Base-by-base conservation (phyloP, 2,888 invertebrate genomes). In the Andrena flavipes region DNA sequence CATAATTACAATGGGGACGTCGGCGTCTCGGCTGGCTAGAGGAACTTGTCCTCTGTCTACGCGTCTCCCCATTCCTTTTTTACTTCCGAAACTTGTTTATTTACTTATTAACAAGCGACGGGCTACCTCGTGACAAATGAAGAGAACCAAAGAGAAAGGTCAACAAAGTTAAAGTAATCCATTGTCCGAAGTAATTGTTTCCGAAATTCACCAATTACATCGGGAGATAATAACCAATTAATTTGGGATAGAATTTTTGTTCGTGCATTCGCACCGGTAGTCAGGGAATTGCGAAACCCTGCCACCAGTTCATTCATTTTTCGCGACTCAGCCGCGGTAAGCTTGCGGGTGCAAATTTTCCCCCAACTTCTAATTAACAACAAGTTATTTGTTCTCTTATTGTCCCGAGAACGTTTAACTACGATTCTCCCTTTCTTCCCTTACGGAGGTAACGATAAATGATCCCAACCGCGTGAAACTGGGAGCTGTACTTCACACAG, bases 341-440 rank as follows among this genome's bases (percentile, higher is more conserved):
- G n/a, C 33, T 48, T 49, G 63, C 76, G 35, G 6, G 42, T 65
- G 65, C 26, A 63, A 33, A 68, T 68, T 63, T 68, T 10, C 30
- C 29, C 26, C 2, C 26, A 29, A 33, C 20, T 49, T 76, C 8
- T 77, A 69, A 79, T 69, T 79, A 79, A 79, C 79, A 79, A 77
- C 77, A 70, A 70, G 63, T 64, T 69, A 54, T 69, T 76, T 68
- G 49, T 69, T 64, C 56, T 59, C 23, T 77, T 63, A 62, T 33
- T 26, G 29, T 42, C 30, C n/a, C 5, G 60, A 49, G 59, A 79
- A 77, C 67, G 26, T 75, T 35, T 29, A 56, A 2, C 35, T 10
- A 13, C 49, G 16, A 64, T 49, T 29, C 33, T 10, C 10, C 6
- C 16, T 51, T 48, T 42, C n/a, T 8, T 13, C 63, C 35, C 35